These are phyloP conservation scores for Carassius auratus DNA, from an alignment of 2,113 vertebrate species.

Conservation along the genomic window DNA sequence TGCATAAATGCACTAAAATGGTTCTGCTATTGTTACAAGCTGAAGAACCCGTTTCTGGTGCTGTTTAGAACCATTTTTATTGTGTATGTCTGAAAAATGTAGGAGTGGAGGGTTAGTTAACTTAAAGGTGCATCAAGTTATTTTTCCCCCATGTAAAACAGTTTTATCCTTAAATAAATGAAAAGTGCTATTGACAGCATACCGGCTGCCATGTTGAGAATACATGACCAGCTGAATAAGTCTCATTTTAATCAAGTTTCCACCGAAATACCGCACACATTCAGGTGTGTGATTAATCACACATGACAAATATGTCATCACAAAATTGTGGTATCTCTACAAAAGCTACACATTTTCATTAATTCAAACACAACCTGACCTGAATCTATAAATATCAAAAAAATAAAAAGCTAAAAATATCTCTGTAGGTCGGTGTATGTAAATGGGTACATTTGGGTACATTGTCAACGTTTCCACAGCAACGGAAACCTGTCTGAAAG, in stretches of 20 bases:
- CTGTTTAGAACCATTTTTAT: too few species aligned
- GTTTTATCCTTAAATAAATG: background rate
- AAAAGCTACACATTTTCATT: background rate
- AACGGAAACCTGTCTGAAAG: background rate
- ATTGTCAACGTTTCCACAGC: background rate
- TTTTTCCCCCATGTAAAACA: background rate
- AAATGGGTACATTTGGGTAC: background rate
- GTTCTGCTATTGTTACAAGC: too few species aligned
- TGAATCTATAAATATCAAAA: background rate
- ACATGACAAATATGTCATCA: background rate
- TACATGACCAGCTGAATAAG: background rate
- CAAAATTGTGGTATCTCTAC: background rate
- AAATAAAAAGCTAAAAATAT: background rate
- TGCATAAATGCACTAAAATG: too few species aligned
- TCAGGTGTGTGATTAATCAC: background rate
- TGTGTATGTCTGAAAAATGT: background rate
- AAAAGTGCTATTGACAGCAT: background rate
- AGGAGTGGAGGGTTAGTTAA: background rate
- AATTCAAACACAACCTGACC: background rate
- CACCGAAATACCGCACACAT: background rate
- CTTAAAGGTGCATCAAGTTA: background rate
- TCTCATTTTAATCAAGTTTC: background rate
- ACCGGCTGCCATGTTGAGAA: background rate
- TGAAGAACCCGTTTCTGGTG: too few species aligned
- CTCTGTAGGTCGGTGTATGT: background rate